phyloP scores from a whole-genome alignment of 2,888 invertebrate genomes.

The Apantesis nais region DNA sequence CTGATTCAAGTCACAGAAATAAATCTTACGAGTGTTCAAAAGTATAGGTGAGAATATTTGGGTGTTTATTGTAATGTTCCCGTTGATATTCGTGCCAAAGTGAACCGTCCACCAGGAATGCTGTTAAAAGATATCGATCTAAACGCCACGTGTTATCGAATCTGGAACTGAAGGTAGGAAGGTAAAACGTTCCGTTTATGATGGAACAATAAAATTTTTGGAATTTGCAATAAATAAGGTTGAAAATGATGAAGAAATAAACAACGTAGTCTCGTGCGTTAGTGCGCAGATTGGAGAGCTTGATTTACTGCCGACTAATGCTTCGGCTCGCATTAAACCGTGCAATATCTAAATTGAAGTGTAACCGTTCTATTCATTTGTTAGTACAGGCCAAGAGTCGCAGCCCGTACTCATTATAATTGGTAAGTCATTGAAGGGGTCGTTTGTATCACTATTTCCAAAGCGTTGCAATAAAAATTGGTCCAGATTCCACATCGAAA shows the following conservation, averaged over 20 bases:
- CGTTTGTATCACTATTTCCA: slow-evolving; percentile 78
- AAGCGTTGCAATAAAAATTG: slow-evolving; percentile 84
- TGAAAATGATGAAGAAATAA: slow-evolving; percentile 64
- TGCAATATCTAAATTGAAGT: slow-evolving; percentile 47
- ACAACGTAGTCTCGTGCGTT: slow-evolving; percentile 56
- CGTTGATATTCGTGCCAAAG: slow-evolving; percentile 64
- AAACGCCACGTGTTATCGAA: slow-evolving; percentile 70
- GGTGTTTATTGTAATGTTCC: slow-evolving; percentile 67
- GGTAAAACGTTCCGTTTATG: slow-evolving; percentile 61
- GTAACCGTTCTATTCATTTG: slow-evolving; percentile 45
- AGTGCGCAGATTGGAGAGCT: slow-evolving; percentile 52
- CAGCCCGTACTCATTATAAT: slow-evolving; percentile 53
- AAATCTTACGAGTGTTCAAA: slow-evolving; percentile 78
- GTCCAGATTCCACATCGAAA: slow-evolving; percentile 86
- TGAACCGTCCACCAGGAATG: slow-evolving; percentile 64
- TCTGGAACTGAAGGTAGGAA: slow-evolving; percentile 53
- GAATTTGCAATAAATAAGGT: slow-evolving; percentile 72
- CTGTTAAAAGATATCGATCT: slow-evolving; percentile 67
- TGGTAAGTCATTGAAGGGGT: slow-evolving; percentile 72
- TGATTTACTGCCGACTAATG: slow-evolving; percentile 58
- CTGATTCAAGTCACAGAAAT: slow-evolving; percentile 83
- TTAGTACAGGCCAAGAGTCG: slow-evolving; percentile 32
- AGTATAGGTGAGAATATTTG: slow-evolving; percentile 74
- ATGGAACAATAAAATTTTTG: slow-evolving; percentile 68
- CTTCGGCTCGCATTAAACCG: slow-evolving; percentile 48